Conservation (phyloP, 2,113 vertebrate genomes). For the Aspidoscelis tigris region DNA sequence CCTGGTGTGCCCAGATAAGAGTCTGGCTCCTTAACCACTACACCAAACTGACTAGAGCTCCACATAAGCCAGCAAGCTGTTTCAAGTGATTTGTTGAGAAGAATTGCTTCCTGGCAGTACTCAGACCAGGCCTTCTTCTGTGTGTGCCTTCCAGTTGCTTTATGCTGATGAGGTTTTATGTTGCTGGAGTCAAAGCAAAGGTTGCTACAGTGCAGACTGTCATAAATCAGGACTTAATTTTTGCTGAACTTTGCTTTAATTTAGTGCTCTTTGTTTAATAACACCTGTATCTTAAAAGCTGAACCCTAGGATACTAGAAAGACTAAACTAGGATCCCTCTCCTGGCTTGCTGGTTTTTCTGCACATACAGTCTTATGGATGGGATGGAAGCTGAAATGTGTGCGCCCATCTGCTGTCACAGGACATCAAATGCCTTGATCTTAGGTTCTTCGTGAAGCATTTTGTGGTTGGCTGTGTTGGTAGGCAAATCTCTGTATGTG, state of each 20-base stretch:
- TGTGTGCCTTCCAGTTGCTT: no score
- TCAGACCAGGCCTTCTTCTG: not conserved
- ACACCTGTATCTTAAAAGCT: not conserved
- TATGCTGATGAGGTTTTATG: no score
- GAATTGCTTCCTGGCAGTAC: no score
- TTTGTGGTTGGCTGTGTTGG: not conserved
- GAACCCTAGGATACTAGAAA: not conserved
- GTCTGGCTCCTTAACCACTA: no score
- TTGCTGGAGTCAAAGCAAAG: not conserved
- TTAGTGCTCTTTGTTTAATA: not conserved
- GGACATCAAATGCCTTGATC: not conserved
- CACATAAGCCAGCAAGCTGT: not conserved
- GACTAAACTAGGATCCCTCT: not conserved
- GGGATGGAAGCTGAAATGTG: not conserved
- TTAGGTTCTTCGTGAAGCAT: not conserved
- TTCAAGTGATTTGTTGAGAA: not conserved
- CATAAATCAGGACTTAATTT: not conserved
- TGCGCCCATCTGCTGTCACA: not conserved
- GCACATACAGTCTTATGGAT: no score
- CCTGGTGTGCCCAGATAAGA: no score
- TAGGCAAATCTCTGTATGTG: not conserved
- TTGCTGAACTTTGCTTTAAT: not conserved
- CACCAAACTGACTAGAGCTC: not conserved
- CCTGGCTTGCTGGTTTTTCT: not conserved
- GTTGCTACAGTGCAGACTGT: not conserved